Base-by-base conservation (phyloP, 2,888 invertebrate species). In the Tanytarsus gracilentus region DNA sequence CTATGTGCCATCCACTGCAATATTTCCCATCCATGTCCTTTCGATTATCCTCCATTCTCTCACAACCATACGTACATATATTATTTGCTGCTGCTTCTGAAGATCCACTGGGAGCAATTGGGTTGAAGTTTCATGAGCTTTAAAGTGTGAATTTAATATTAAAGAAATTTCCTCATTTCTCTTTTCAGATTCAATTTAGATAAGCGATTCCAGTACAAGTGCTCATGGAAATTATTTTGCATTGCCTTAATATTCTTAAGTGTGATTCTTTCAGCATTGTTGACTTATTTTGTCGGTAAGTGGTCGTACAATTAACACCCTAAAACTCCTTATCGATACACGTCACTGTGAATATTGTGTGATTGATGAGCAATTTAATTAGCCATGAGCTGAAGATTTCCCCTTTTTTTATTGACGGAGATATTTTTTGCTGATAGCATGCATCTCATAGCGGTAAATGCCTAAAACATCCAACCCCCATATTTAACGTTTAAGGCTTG, bases 221-320 rank as follows among this genome's bases (percentile, higher is more conserved):
- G 95, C 80, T 90, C 93, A 72, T 96, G 96, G 96, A 92, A 93
- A 78, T 95, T 94, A 76, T 86, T 91, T 74, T 91, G 92, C 75
- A 90, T 96, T 75, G 85, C 88, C 69, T 86, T 95, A 77, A 91
- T 95, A 75, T 82, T 94, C 72, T 80, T 95, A 69, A 85, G 88
- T 71, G 88, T 94, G 71, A 86, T 88, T 69, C 82, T 95, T 70
- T 85, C 90, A 69, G 93, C 92, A 67, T 91, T 93, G 85, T 83
- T 94, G 74, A 89, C 91, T 68, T 95, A 94, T 78, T 92, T 95
- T 78, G 92, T 91, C 79, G 89, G 94, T 94, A 79, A 85, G 84
- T 76, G 21, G 21, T 26, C 27, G 16, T 26, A 40, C 18, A 40
- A 3, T n/a, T 40, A 5, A 7, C 6, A 33, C n/a, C n/a, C n/a